Percentiles rank a stretch among this genome's conserved stretches.
Evolutionary conservation across 2,888 invertebrate genomes (phyloP).

Genomic region (Lottia scabra): DNA sequence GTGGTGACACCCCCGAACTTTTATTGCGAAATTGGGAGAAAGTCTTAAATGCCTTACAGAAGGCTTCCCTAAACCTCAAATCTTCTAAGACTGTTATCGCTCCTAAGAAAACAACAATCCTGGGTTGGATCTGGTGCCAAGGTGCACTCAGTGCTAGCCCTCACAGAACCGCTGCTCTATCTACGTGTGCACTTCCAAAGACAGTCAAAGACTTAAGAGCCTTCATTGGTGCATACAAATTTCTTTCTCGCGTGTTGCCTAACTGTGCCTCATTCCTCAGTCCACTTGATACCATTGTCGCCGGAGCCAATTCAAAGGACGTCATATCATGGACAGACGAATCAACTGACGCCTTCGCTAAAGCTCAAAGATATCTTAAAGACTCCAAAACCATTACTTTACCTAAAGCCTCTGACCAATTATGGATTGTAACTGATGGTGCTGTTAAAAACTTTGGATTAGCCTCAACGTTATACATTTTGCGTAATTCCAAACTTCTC

Average conservation of each 20-base stretch:
- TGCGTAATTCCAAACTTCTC: not conserved
- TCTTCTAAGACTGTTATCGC: not conserved
- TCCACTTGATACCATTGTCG: not conserved
- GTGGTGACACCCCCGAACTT: too few relatives aligned
- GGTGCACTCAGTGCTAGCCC: not conserved
- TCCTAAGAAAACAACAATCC: not conserved
- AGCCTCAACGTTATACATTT: not conserved
- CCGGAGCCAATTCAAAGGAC: not conserved
- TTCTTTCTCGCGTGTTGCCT: not conserved
- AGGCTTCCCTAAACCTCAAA: not conserved
- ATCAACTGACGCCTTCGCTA: not conserved
- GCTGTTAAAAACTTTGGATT: not conserved
- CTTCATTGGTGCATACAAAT: not conserved
- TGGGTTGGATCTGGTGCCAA: not conserved
- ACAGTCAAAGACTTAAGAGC: not conserved
- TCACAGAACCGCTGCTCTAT: not conserved
- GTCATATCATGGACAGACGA: not conserved
- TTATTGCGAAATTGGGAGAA: slow-evolving; percentile 36
- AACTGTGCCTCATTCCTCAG: not conserved
- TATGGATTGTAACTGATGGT: not conserved
- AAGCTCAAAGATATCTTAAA: not conserved
- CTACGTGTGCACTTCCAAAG: not conserved
- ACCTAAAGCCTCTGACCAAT: not conserved
- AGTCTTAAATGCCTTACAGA: slow-evolving; percentile 20
- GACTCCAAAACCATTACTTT: not conserved